Evolutionary conservation across 1,140 invertebrate species (phyloP).

Genomic region (Neodiprion virginianus): DNA sequence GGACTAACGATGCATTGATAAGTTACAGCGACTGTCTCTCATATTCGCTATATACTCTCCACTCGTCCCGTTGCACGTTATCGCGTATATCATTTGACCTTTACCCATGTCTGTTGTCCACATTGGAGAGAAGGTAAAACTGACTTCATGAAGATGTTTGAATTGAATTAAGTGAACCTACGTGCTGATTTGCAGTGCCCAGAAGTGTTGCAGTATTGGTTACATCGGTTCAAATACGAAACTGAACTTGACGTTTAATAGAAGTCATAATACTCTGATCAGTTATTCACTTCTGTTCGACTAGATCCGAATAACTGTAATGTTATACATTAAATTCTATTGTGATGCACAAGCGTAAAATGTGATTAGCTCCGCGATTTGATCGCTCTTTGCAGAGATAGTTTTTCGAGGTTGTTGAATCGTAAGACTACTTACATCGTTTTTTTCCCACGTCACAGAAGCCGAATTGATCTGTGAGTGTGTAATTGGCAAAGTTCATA

Average conservation of each 20-base stretch:
- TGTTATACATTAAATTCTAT: neutral
- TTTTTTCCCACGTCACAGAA: too few relatives aligned
- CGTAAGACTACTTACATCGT: too few relatives aligned
- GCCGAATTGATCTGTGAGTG: too few relatives aligned
- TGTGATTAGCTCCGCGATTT: neutral
- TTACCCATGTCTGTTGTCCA: neutral
- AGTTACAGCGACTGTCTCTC: neutral
- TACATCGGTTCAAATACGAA: neutral
- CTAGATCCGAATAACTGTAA: neutral
- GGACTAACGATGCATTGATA: conserved; percentile 1
- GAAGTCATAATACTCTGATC: neutral
- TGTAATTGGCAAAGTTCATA: too few relatives aligned
- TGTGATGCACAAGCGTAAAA: neutral
- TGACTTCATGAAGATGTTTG: neutral
- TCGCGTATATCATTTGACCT: neutral
- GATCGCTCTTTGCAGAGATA: too few relatives aligned
- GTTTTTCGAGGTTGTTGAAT: too few relatives aligned
- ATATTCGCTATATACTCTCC: neutral
- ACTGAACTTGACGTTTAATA: neutral
- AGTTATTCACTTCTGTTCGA: neutral
- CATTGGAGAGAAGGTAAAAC: too few relatives aligned
- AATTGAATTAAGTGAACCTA: neutral
- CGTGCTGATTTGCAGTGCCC: neutral
- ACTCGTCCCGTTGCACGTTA: neutral
- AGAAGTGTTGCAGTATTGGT: neutral